A percentile compares a stretch with the other conserved stretches of the same genome.
Evolutionary conservation across 2,113 vertebrate genomes (phyloP).

Genomic region (Salvator merianae): DNA sequence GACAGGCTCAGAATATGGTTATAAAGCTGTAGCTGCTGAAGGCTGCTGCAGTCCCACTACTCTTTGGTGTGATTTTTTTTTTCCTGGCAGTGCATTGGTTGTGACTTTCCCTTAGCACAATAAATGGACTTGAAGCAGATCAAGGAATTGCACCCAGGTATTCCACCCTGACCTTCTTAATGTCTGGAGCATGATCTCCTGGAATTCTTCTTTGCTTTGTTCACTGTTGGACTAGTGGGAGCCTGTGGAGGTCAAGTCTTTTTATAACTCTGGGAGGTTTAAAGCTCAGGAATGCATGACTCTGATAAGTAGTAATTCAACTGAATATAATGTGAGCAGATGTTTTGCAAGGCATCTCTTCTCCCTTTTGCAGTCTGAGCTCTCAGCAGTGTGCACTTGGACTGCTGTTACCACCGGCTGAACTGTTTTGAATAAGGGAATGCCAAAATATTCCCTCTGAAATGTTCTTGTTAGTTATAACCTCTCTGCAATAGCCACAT

Average conservation of each 20-base stretch:
- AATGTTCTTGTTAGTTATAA: background rate
- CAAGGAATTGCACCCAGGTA: background rate
- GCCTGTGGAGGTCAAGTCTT: background rate
- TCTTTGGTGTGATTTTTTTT: background rate
- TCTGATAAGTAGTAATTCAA: slow-evolving; percentile 32
- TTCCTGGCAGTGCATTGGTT: background rate
- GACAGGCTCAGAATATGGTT: background rate
- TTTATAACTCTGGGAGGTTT: slow-evolving; percentile 1
- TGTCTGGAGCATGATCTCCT: background rate
- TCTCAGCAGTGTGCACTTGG: background rate
- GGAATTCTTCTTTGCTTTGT: background rate
- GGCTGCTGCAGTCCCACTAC: background rate
- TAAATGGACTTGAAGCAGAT: background rate
- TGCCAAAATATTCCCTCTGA: background rate
- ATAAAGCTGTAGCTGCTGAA: background rate
- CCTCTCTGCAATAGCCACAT: background rate
- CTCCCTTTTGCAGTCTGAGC: background rate
- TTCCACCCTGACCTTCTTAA: background rate
- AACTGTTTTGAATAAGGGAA: background rate
- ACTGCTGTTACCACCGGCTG: background rate
- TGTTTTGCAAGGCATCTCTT: slow-evolving; percentile 11
- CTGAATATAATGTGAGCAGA: slow-evolving; percentile 24
- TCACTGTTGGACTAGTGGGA: background rate
- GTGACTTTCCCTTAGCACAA: background rate
- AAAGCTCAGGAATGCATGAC: slow-evolving; percentile 4